Evolutionary conservation across 2,888 invertebrate species (phyloP).

Genomic region (Polia nebulosa): DNA sequence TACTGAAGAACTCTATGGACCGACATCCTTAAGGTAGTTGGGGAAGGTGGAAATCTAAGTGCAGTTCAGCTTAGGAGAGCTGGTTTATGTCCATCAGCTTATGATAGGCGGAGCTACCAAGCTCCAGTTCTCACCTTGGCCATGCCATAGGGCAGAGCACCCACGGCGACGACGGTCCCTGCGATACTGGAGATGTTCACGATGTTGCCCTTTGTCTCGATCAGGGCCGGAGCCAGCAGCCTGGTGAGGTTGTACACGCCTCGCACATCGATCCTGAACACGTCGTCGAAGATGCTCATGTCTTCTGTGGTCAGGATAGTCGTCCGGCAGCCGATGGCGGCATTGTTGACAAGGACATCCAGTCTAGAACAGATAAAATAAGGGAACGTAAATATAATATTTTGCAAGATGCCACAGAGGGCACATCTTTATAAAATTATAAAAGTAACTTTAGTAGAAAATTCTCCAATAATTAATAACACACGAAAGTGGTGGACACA

Average conservation of each 20-base stretch:
- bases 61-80: too few species aligned
- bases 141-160: conserved; percentile 96
- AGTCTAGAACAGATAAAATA: conserved; percentile 33
- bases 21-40: too few species aligned
- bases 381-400: neutral
- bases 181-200: conserved; percentile 94
- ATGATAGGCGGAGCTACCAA: too few species aligned
- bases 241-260: conserved; percentile 92
- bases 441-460: too few species aligned
- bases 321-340: conserved; percentile 88
- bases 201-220: conserved; percentile 92
- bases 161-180: conserved; percentile 93
- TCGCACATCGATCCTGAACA: conserved; percentile 93
- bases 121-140: conserved; percentile 91
- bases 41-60: too few species aligned
- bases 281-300: conserved; percentile 70
- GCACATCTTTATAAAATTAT: too few species aligned
- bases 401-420: neutral
- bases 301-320: conserved; percentile 61
- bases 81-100: too few species aligned
- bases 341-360: conserved; percentile 85
- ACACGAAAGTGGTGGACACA: too few species aligned
- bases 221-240: conserved; percentile 93
- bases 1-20: too few species aligned
- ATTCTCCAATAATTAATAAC: too few species aligned